Evolutionary conservation across 2,888 invertebrate species (phyloP).

Genomic region (Elegia similella): DNA sequence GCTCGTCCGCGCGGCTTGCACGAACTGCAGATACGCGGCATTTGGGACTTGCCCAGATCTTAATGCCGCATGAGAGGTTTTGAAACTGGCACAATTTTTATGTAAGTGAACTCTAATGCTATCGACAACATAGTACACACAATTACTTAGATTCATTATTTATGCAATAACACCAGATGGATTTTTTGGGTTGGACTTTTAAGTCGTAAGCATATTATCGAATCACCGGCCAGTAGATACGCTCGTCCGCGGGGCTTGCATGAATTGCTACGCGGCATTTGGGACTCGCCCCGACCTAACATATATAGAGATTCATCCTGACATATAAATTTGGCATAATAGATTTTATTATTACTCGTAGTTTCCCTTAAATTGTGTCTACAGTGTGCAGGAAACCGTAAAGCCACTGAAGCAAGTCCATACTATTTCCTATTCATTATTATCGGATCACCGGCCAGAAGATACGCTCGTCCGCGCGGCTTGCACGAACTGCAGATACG

Average conservation of each 20-base stretch:
- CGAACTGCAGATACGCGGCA: conserved; percentile 60
- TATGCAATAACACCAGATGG: no score
- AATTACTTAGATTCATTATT: no score
- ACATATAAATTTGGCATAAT: background rate
- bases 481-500: conserved; percentile 66
- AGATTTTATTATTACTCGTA: background rate
- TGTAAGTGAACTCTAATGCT: no score
- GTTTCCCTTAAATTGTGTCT: background rate
- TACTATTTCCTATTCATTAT: conserved; percentile 70
- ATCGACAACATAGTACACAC: no score
- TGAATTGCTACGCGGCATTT: conserved; percentile 56
- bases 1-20: conserved; percentile 50
- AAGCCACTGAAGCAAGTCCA: conserved; percentile 51
- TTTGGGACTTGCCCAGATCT: conserved; percentile 40
- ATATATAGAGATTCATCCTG: conserved; percentile 50
- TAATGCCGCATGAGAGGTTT: no score
- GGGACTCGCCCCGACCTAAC: conserved; percentile 46
- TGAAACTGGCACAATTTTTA: no score
- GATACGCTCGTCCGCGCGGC: conserved; percentile 51
- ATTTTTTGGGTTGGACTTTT: no score
- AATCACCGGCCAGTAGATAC: conserved; percentile 56
- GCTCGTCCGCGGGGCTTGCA: conserved; percentile 51
- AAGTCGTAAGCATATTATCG: no score
- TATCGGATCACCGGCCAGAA: conserved; percentile 62
- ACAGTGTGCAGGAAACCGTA: conserved; percentile 13